Evolutionary conservation across 2,888 invertebrate genomes (phyloP), one percentile per base, ranked within the genome.

Genomic region (Thyatira batis): DNA sequence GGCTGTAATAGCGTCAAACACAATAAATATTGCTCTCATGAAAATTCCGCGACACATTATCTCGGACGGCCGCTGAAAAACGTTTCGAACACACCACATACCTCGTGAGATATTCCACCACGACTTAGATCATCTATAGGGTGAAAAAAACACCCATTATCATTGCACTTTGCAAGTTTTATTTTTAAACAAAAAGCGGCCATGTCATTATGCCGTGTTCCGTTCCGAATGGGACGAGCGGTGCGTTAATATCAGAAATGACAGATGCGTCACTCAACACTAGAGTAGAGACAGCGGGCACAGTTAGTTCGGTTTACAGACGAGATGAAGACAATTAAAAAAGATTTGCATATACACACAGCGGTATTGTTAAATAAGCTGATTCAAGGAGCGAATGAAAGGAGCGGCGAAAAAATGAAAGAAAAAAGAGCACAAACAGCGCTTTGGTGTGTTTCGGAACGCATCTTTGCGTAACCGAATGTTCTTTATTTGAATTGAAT

Each of bases 261-360:
- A 89, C 91, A 91, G 91, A 91, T 90, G 91, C 85, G 76, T 85
- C 88, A 88, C 80, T 79, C 75, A 76, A n/a, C 67, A 68, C 63
- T 72, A 61, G 63, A 71, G 66, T 71, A 71, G 49, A 51, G 33
- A 54, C 57, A 55, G 51, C 28, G 39, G 25, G 39, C 65, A 70
- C 72, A 67, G 71, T 63, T 69, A 71, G 68, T 74, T 69, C 63
- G 61, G 63, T 68, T 58, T 62, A 73, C 73, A 68, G 65, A 73
- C 68, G 68, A 70, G 67, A 73, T 67, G 75, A 69, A 82, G 71
- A 89, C 87, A 88, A 89, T 88, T 82, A 87, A 77, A 39, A 2
- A 39, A 80, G 71, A 89, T 90, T 89, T 90, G 90, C 90, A 90
- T 90, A 89, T 84, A 81, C 83, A 86, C 82, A 76, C 77, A 76